Conservation (phyloP, 2,113 vertebrate species). For the Bujurquina vittata region DNA sequence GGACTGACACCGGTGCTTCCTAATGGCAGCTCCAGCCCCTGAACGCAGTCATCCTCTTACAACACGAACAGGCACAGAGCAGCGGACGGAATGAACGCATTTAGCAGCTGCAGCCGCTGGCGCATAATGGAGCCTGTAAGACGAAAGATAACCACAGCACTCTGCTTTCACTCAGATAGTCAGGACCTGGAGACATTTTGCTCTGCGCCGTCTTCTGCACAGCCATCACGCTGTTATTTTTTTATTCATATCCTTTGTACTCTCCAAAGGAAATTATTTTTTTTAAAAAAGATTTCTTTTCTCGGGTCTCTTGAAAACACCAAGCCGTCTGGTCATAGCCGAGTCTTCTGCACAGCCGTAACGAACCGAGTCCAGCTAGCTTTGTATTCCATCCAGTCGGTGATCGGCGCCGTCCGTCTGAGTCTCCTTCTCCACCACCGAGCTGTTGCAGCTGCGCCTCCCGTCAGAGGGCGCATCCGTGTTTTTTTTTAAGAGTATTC, state of each 20-base stretch:
- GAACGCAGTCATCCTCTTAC: neutral
- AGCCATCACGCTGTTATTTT: neutral
- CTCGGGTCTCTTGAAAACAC: neutral
- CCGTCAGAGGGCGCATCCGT: neutral
- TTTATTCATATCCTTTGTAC: neutral
- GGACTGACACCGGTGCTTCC: neutral
- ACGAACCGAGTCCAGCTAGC: neutral
- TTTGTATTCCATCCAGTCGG: neutral
- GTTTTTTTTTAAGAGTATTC: neutral
- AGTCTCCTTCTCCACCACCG: neutral
- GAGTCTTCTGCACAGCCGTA: neutral
- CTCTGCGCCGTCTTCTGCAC: neutral
- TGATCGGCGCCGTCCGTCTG: neutral
- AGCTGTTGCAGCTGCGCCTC: neutral
- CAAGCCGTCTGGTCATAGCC: neutral
- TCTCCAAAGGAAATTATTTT: neutral
- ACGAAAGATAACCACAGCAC: neutral
- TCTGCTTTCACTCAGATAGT: conserved; percentile 9
- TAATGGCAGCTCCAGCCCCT: neutral
- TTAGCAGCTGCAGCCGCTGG: neutral
- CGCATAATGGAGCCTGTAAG: neutral
- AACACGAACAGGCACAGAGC: neutral
- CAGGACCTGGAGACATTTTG: neutral
- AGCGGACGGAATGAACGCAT: neutral
- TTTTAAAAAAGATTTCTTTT: neutral